phyloP scores from a whole-genome alignment of 2,888 invertebrate species.

The Syrista parreyssii region DNA sequence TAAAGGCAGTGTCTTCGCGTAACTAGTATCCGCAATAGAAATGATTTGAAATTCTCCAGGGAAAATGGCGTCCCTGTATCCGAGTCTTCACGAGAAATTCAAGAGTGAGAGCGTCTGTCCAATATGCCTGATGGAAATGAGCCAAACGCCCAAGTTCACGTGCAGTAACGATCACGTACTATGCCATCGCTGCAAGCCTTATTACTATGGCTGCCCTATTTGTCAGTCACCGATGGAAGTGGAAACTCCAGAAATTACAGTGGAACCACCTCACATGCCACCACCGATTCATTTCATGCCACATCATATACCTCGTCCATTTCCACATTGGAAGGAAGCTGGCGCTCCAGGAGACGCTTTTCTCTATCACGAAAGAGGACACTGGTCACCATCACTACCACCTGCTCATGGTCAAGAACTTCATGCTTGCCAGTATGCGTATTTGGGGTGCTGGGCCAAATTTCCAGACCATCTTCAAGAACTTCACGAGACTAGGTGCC shows the following conservation, averaged over 20 bases:
- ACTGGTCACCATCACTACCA: conserved; percentile 28
- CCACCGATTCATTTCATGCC: conserved; percentile 44
- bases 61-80: conserved; percentile 54
- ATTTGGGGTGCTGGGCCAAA: conserved; percentile 51
- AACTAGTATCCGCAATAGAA: not conserved
- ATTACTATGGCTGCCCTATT: conserved; percentile 53
- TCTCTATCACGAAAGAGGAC: conserved; percentile 37
- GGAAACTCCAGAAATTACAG: conserved; percentile 28
- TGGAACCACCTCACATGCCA: conserved; percentile 27
- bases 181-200: conserved; percentile 57
- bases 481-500: conserved; percentile 45
- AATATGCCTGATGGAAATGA: conserved; percentile 54
- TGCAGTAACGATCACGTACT: conserved; percentile 50
- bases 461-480: conserved; percentile 30
- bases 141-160: conserved; percentile 42
- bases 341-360: conserved; percentile 25
- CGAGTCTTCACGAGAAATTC: conserved; percentile 50
- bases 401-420: conserved; percentile 41
- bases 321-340: conserved; percentile 24
- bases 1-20: not conserved
- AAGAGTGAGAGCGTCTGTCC: conserved; percentile 52
- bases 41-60: not conserved
- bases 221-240: conserved; percentile 43
- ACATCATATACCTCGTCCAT: conserved; percentile 35
- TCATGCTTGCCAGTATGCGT: conserved; percentile 41